Evolutionary conservation across 2,113 vertebrate genomes (phyloP).

Genomic region (Fulmarus glacialis): DNA sequence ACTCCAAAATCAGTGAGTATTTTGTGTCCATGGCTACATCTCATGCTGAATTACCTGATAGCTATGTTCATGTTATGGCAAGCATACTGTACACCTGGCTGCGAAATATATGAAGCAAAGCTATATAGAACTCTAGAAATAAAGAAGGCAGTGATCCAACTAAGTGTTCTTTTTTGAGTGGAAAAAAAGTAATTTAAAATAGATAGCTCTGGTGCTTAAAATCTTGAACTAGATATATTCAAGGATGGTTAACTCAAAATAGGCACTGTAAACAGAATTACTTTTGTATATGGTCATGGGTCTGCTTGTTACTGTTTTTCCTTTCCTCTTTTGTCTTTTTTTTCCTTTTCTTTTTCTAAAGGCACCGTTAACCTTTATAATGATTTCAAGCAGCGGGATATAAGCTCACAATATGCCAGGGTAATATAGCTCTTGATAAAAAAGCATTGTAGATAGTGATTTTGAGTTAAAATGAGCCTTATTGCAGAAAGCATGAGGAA

Average conservation of each 20-base stretch:
- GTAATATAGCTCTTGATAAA: neutral
- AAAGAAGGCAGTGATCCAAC: neutral
- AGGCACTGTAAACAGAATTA: neutral
- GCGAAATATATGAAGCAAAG: neutral
- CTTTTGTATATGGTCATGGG: neutral
- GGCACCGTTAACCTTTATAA: neutral
- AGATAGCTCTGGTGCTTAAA: neutral
- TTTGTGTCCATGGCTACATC: neutral
- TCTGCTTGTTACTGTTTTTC: neutral
- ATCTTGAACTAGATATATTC: neutral
- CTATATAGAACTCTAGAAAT: neutral
- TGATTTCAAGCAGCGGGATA: neutral
- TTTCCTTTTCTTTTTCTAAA: neutral
- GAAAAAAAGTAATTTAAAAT: neutral
- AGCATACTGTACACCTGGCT: neutral
- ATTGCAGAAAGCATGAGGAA: neutral
- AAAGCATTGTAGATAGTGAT: neutral
- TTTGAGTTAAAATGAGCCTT: neutral
- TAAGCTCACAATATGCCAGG: neutral
- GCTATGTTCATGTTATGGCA: neutral
- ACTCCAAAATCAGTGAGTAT: neutral
- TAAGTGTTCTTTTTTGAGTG: neutral
- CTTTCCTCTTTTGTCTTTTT: rapidly evolving
- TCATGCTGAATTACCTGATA: neutral
- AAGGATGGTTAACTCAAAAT: neutral